Percentiles rank a stretch among this genome's conserved stretches.
These are phyloP conservation scores for Hyaena hyaena DNA, from an alignment of 2,113 vertebrate species.

Conservation along the genomic window DNA sequence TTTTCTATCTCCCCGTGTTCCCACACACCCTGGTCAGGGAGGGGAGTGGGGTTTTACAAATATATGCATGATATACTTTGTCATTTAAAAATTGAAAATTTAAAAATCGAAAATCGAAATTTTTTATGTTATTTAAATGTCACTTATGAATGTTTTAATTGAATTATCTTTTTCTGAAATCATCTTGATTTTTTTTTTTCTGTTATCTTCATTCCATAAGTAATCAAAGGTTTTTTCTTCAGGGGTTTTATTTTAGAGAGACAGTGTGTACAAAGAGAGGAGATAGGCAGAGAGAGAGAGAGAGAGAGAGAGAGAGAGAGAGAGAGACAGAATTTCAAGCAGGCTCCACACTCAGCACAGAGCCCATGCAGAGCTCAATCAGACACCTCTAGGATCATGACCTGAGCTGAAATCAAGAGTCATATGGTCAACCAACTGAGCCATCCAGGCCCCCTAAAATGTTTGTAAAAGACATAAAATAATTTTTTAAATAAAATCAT, in stretches of 20 bases:
- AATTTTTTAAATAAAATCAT: background rate
- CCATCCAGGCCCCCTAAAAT: background rate
- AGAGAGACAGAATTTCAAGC: too few species aligned
- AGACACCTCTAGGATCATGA: too few species aligned
- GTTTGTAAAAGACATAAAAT: background rate
- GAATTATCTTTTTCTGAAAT: background rate
- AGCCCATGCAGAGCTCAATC: too few species aligned
- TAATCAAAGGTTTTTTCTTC: background rate
- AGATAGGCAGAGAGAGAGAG: too few species aligned
- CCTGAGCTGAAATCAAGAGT: too few species aligned
- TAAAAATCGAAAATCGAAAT: background rate
- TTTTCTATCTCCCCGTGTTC: background rate
- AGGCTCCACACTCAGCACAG: too few species aligned
- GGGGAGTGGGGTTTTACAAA: background rate
- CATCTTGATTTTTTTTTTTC: conserved; percentile 1
- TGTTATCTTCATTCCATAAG: background rate
- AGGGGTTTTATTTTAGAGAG: too few species aligned
- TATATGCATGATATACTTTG: background rate
- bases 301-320: too few species aligned
- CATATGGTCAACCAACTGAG: too few species aligned
- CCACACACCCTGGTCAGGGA: background rate
- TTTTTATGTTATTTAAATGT: background rate
- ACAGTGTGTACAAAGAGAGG: too few species aligned
- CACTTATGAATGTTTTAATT: background rate
- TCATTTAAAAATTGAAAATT: background rate